Base-by-base conservation (phyloP, 2,113 vertebrate species). In the Redunca redunca region DNA sequence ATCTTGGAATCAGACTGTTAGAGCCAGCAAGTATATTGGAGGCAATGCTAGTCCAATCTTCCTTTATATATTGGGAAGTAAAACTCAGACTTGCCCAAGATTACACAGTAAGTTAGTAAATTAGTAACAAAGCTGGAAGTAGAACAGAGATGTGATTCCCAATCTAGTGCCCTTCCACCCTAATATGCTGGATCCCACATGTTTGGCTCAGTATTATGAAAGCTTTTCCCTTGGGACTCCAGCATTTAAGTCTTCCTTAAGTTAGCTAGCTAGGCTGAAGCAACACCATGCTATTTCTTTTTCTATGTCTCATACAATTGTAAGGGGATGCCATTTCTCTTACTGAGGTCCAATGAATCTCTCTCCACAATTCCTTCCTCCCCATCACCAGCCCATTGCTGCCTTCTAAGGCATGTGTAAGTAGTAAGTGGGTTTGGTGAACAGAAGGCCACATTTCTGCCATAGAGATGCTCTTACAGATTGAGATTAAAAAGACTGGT, bases 11-110 rank as follows among this genome's bases (percentile, higher is more conserved):
- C 71, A 87, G 80, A 71, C 7, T 50, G 25, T 36, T 93, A 57
- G n/a, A 80, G 25, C 30, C 26, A 95, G 52, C 17, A 83, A 6
- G 50, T 97, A 90, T 84, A 84, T 17, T 25, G 36, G 53, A 97
- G 80, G 8, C 26, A 53, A 90, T 87, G 43, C 15, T 92, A 52
- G 50, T 36, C 50, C 67, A 90, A 78, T 92, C 71, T 12, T 74
- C 15, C 28, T 94, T 94, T 96, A 94, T 83, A 91, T 96, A 84
- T 25, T 88, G 6, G 17, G 52, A 92, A 95, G 28, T 78, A 86
- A 98, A 98, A 96, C 57, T 81, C 80, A 94, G 28, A 88, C 11
- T 93, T 91, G 46, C 60, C 83, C 82, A 67, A 91, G 89, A 94
- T 96, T 93, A 88, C 77, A 82, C 12, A 97, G 52, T 26, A 84